A percentile compares a stretch with the other conserved stretches of the same genome.
Evolutionary conservation across 2,888 invertebrate species (phyloP).

Genomic region (Himalopsyche tibetana): DNA sequence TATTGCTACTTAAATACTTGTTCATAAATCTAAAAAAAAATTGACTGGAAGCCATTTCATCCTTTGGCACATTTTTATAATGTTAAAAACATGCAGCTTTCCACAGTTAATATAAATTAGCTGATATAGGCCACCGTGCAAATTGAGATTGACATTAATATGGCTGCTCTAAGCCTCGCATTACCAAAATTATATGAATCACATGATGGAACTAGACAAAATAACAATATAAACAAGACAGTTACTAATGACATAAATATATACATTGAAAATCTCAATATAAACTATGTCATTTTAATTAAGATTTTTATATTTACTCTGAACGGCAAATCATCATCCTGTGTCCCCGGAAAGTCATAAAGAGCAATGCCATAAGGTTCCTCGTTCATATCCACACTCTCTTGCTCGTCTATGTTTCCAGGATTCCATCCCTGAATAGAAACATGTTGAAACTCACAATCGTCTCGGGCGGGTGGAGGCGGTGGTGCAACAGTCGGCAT

Average conservation of each 20-base stretch:
- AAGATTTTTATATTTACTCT: conserved; percentile 76
- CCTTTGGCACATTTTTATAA: neutral
- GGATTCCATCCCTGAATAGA: conserved; percentile 55
- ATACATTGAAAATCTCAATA: neutral
- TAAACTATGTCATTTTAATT: too few species aligned
- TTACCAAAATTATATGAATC: too few species aligned
- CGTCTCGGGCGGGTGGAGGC: conserved; percentile 76
- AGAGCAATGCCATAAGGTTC: conserved; percentile 86
- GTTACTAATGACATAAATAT: neutral
- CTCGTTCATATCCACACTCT: conserved; percentile 68
- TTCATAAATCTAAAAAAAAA: too few species aligned
- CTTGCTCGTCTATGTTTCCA: conserved; percentile 44
- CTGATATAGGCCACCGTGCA: neutral
- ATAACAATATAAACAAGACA: too few species aligned
- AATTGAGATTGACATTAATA: too few species aligned
- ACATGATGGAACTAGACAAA: too few species aligned
- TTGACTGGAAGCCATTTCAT: neutral
- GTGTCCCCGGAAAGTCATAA: conserved; percentile 85
- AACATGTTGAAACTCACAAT: conserved; percentile 66
- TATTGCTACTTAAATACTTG: too few species aligned
- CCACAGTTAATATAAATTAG: neutral
- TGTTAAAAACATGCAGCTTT: neutral
- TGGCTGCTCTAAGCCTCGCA: too few species aligned
- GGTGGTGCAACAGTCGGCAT: conserved; percentile 90
- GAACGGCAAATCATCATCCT: conserved; percentile 87